phyloP scores from a whole-genome alignment of 2,797 vertebrate species.

The Malurus leucopterus region DNA sequence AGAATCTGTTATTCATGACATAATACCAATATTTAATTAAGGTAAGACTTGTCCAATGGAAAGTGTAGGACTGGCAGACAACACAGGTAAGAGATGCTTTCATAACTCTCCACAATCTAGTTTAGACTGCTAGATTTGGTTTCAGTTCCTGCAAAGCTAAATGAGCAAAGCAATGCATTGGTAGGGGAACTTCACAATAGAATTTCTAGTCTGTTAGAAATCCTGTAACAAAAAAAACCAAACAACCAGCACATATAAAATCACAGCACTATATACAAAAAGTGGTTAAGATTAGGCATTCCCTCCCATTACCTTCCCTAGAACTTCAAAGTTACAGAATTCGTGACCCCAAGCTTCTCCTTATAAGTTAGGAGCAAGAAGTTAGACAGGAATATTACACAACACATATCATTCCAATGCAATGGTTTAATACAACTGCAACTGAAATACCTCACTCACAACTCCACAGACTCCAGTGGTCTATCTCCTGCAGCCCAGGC shows the following conservation, averaged over 20 bases:
- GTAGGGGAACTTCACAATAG: background rate
- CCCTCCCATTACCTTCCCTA: background rate
- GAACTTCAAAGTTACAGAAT: background rate
- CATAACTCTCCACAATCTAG: background rate
- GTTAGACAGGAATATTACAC: background rate
- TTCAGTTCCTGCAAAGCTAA: background rate
- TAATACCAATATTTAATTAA: background rate
- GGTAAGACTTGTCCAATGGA: background rate
- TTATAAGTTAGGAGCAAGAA: background rate
- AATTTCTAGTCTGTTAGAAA: background rate
- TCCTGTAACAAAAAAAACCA: too few species aligned
- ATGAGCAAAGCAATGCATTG: background rate
- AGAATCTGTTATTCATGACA: background rate
- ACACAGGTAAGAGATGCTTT: background rate
- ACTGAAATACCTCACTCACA: background rate
- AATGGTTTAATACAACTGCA: background rate
- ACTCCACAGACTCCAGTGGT: background rate
- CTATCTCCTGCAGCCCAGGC: background rate
- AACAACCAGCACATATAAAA: background rate
- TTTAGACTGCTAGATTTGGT: background rate
- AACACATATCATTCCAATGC: background rate
- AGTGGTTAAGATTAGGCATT: background rate
- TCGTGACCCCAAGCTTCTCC: background rate
- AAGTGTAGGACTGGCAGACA: background rate
- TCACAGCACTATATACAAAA: background rate